Base-by-base conservation (phyloP, 2,888 invertebrate genomes). In the Flexamia atlantica region DNA sequence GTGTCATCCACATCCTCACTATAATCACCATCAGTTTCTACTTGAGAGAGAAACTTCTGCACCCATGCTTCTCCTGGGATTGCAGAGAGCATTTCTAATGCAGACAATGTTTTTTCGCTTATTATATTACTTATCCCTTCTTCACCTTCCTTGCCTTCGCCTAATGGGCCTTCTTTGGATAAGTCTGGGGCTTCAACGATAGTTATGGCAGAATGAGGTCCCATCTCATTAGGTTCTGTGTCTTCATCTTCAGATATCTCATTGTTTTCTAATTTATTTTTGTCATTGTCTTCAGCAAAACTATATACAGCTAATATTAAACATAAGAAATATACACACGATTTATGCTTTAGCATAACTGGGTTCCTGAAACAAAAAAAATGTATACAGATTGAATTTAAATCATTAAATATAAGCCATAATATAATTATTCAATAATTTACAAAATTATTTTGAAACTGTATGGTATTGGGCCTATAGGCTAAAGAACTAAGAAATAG, bases 1-100 rank as follows among this genome's bases (percentile, higher is more conserved):
- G 87, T 87, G 83, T 88, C 90, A 81, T 89, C 89, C 23, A 91
- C 87, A 81, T 89, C 90, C n/a, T 91, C 90, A 0, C 90, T 89
- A 0, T 90, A 20, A 89, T 88, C 25, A 89, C 89, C 81, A 89
- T 86, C 28, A 90, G 90, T 87, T 90, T 90, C 84, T 28, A 86
- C 80, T 28, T 46, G 20, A 0, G 82, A 72, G n/a, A 83, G 42
- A 20, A 83, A 74, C 57, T 83, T 83, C 12, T 80, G 50, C 0
- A 83, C 83, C 80, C 79, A 83, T 17, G 74, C 64, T 36, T 70
- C 82, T 23, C 76, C 82, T n/a, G 74, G 60, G 36, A 81, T 64
- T 28, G 81, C 46, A 83, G 64, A 84, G 74, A 57, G 83, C 40
- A 60, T 85, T 84, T 81, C 82, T 68, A 85, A 84, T 80, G 68